A percentile compares a stretch with the other conserved stretches of the same genome.
These are phyloP conservation scores for Oppia nitens DNA, from an alignment of 1,140 invertebrate genomes.

Conservation along the genomic window DNA sequence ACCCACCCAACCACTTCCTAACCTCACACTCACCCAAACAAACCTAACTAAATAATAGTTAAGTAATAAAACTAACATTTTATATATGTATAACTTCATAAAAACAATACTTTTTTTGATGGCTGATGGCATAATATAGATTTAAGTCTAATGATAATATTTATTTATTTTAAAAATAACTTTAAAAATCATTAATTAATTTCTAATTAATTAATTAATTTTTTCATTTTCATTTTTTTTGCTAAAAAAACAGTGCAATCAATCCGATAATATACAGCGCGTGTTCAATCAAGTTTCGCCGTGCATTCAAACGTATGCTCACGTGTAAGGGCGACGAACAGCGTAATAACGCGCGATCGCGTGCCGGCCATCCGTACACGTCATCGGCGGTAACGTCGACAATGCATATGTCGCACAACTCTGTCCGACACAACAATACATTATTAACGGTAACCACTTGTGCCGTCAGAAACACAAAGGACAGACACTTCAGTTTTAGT, in stretches of 20 bases:
- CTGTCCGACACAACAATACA: neutral
- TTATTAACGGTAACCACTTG: neutral
- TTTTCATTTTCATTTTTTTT: neutral
- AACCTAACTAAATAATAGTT: too few species aligned
- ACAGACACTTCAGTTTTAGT: too few species aligned
- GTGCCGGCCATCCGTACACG: neutral
- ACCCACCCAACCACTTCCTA: too few species aligned
- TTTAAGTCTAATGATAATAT: too few species aligned
- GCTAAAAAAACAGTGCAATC: conserved; percentile 52
- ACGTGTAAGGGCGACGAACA: conserved; percentile 1
- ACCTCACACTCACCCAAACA: too few species aligned
- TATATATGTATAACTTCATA: too few species aligned
- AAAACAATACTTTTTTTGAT: too few species aligned
- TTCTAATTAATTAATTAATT: neutral
- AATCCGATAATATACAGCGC: conserved; percentile 70
- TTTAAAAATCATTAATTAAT: too few species aligned
- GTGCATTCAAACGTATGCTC: conserved; percentile 40
- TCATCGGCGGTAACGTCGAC: neutral
- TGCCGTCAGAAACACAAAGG: too few species aligned
- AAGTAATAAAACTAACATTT: too few species aligned
- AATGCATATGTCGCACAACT: neutral
- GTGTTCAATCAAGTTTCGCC: conserved; percentile 78
- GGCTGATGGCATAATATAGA: too few species aligned
- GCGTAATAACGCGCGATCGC: neutral
- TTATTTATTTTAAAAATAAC: too few species aligned